Percentiles rank a stretch among this genome's conserved stretches.
These are phyloP conservation scores for Tenthredo distinguenda DNA, from an alignment of 2,888 invertebrate species.

Conservation along the genomic window DNA sequence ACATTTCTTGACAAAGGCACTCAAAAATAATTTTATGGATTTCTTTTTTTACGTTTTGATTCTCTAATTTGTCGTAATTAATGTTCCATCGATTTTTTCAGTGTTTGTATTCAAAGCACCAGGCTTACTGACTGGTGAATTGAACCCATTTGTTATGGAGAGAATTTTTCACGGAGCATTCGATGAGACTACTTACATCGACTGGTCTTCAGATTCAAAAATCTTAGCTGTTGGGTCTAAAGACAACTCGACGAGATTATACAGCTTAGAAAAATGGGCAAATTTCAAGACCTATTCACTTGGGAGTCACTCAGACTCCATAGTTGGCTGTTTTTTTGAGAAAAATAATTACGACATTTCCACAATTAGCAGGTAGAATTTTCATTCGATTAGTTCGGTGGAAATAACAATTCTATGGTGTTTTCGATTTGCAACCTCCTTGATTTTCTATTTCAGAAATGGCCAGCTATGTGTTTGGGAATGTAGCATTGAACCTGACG, in stretches of 20 bases:
- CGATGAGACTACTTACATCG: slow-evolving; percentile 91
- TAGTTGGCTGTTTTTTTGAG: slow-evolving; percentile 94
- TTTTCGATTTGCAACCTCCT: not conserved
- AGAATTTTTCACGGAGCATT: slow-evolving; percentile 90
- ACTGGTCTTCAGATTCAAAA: slow-evolving; percentile 96
- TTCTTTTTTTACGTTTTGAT: not conserved
- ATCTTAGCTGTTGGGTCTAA: slow-evolving; percentile 94
- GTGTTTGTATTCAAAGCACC: slow-evolving; percentile 94
- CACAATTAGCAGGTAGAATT: slow-evolving; percentile 82
- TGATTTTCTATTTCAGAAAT: slow-evolving; percentile 80
- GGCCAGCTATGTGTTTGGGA: slow-evolving; percentile 94
- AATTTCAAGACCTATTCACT: slow-evolving; percentile 90
- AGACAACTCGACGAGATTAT: slow-evolving; percentile 93
- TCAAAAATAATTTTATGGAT: too few relatives aligned
- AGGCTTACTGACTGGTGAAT: slow-evolving; percentile 88
- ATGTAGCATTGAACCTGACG: slow-evolving; percentile 87
- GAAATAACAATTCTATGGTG: not conserved
- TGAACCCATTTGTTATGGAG: slow-evolving; percentile 93
- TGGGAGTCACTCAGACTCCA: slow-evolving; percentile 91
- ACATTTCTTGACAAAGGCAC: not conserved
- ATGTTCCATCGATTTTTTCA: slow-evolving; percentile 74
- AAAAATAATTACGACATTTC: slow-evolving; percentile 90
- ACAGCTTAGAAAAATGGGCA: slow-evolving; percentile 85
- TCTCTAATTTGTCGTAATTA: not conserved
- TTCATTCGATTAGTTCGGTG: not conserved